Conservation (phyloP, 1,140 invertebrate genomes). For the Eriocheir sinensis region DNA sequence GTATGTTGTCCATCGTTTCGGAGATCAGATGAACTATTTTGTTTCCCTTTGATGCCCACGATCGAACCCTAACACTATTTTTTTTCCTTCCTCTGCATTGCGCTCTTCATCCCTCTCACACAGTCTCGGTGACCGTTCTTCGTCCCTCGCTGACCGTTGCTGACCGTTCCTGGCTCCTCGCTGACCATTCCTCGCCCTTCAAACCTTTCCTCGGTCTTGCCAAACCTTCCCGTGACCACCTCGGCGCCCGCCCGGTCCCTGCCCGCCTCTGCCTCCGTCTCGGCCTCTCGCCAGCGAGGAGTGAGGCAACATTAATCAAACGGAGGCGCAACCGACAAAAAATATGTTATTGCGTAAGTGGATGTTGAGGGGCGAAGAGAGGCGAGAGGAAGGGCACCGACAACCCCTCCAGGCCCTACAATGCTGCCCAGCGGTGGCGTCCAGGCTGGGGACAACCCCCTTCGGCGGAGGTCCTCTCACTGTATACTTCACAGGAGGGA, state of each 20-base stretch:
- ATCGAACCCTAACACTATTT: too few species aligned
- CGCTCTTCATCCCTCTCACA: too few species aligned
- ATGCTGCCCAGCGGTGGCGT: neutral
- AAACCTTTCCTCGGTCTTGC: neutral
- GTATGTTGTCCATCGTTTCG: too few species aligned
- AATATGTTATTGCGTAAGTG: conserved; percentile 25
- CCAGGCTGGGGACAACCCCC: neutral
- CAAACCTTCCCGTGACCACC: neutral
- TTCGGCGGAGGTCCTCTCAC: neutral
- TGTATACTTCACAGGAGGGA: neutral
- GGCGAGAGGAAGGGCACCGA: neutral
- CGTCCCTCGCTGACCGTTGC: neutral
- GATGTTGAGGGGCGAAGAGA: conserved; percentile 8
- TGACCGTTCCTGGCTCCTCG: neutral
- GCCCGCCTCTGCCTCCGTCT: neutral
- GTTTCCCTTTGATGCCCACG: too few species aligned
- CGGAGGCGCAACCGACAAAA: conserved; percentile 9
- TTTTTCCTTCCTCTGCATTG: neutral
- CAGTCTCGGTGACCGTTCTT: neutral
- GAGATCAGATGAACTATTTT: too few species aligned
- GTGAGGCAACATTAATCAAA: conserved; percentile 15
- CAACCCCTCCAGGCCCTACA: neutral
- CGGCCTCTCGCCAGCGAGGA: neutral
- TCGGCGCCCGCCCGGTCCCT: neutral
- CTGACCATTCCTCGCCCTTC: neutral